Evolutionary conservation across 2,797 vertebrate genomes (phyloP).

Genomic region (Rallus crepitans): DNA sequence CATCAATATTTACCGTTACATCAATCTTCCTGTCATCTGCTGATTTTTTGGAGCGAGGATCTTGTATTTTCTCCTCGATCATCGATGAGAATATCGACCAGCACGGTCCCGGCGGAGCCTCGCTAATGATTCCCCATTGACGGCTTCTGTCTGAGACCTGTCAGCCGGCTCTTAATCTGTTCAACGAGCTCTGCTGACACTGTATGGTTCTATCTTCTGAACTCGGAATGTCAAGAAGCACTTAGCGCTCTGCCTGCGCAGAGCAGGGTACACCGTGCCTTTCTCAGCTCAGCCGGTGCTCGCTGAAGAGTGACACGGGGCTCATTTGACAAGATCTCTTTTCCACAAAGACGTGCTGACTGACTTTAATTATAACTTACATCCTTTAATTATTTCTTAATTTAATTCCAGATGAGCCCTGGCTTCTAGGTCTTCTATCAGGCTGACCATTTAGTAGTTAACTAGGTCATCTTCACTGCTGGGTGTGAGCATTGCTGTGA

Average conservation of each 20-base stretch:
- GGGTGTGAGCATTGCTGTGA: neutral
- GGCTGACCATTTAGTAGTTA: neutral
- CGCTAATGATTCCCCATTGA: neutral
- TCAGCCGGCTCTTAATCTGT: neutral
- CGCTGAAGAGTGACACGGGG: neutral
- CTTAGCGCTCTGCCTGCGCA: neutral
- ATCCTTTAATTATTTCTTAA: conserved; percentile 54
- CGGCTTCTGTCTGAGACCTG: neutral
- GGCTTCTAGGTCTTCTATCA: neutral
- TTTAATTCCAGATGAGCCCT: conserved; percentile 33
- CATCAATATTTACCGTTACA: conserved; percentile 56
- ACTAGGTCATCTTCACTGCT: neutral
- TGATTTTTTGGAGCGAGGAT: conserved; percentile 19
- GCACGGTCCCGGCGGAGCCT: neutral
- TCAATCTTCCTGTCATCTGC: conserved; percentile 58
- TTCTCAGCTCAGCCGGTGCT: neutral
- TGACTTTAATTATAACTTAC: conserved; percentile 55
- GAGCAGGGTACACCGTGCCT: fast-evolving
- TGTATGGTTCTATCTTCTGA: neutral
- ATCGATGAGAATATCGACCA: neutral
- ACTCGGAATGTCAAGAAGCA: neutral
- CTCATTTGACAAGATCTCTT: neutral
- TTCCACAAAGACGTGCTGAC: neutral
- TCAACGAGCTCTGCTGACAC: neutral
- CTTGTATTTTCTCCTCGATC: neutral